Base-by-base conservation (phyloP, 1,140 invertebrate genomes). In the Mizuhopecten yessoensis region DNA sequence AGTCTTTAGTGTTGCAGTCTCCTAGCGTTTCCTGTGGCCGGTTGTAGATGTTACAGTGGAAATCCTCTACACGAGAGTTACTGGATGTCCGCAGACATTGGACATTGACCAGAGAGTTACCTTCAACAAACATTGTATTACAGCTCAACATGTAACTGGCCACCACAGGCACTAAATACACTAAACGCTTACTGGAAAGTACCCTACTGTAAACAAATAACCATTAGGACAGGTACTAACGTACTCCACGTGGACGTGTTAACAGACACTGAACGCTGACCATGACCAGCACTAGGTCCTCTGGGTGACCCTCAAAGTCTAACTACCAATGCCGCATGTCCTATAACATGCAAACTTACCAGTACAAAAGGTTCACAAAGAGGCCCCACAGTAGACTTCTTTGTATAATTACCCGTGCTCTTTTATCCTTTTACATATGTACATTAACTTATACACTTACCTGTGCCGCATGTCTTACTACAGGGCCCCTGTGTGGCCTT, bases 401-500 rank as follows among this genome's bases (percentile, higher is more conserved):
- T 7, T 36, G 34, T n/a, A n/a, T n/a, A n/a, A 17, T 88, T 34
- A 39, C 33, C 15, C 20, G 87, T 49, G 20, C 45, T n/a, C n/a
- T n/a, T n/a, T n/a, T n/a, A n/a, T n/a, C n/a, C n/a, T n/a, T n/a
- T n/a, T n/a, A n/a, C 45, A 49, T 20, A 49, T 20, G 45, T 49
- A 10, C 45, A 9, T 17, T 23, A 20, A 49, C 45, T n/a, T n/a
- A n/a, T n/a, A 34, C 36, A 34, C 34, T 29, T 87, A 91, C 91
- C 91, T 75, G 75, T 49, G 15, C 91, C 91, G 86, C 91, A 92
- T 0, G 89, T 89, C 20, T 75, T 86, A 88, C 89, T 92, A 89
- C 91, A 92, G 15, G 49, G 29, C 34, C 89, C 87, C n/a, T 89
- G 86, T 17, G 57, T 88, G 13, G 75, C 88, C 1, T 23, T 20